Conservation (phyloP, 2,888 invertebrate species). For the Hartigia nigra region DNA sequence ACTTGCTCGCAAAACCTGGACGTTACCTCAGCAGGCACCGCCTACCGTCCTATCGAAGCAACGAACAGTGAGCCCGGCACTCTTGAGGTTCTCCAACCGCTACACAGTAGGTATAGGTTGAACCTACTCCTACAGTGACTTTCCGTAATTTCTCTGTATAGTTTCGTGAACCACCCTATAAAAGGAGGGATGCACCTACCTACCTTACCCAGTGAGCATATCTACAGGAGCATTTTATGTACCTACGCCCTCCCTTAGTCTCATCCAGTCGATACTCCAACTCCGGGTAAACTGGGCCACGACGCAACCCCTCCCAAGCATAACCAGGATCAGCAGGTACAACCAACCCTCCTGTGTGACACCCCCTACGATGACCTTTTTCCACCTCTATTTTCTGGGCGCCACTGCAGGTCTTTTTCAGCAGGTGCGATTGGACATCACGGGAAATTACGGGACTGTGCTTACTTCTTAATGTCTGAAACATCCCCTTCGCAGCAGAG, state of each 20-base stretch:
- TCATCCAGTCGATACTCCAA: constrained; percentile 1
- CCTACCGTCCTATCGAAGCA: constrained; percentile 58
- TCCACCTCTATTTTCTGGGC: background rate
- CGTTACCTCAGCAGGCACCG: constrained; percentile 47
- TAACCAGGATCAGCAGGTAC: background rate
- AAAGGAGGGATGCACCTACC: constrained; percentile 11
- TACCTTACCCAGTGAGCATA: background rate
- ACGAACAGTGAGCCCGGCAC: constrained; percentile 26
- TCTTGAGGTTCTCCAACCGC: constrained; percentile 47
- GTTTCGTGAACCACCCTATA: constrained; percentile 4
- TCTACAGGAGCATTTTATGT: background rate
- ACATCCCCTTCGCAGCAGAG: background rate
- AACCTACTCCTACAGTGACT: background rate
- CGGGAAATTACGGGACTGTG: background rate
- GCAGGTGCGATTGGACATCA: background rate
- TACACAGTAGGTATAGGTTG: constrained; percentile 23
- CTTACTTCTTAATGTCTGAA: background rate
- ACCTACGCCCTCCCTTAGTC: background rate
- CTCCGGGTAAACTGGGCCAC: constrained; percentile 6
- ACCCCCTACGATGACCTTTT: background rate
- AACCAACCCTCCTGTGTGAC: background rate
- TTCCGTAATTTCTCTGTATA: background rate
- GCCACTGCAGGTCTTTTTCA: constrained; percentile 1
- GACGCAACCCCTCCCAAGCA: background rate
- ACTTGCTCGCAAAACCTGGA: constrained; percentile 45